Evolutionary conservation across 2,797 vertebrate species (phyloP), one percentile per base, ranked within the genome.

Genomic region (Neolamprologus multifasciatus): DNA sequence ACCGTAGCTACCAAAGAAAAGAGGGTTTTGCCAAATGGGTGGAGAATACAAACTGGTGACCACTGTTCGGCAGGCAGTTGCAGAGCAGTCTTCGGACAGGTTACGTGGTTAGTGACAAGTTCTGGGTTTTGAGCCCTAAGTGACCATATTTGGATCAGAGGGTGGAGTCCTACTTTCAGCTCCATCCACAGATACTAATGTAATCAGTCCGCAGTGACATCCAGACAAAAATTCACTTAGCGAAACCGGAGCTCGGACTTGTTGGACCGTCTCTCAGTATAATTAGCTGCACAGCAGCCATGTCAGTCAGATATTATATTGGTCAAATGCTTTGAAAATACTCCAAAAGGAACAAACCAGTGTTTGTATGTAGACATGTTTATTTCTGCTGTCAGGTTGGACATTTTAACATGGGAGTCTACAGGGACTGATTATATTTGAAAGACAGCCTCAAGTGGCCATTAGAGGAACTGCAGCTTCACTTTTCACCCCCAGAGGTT

Each of bases 381-480:
- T 45, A 48, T 74, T 74, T 74, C 67, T 45, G 21, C 40, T 19
- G 69, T 74, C 1, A 29, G 6, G 67, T 26, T 48, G 43, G 69
- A 48, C 43, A 50, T 50, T 31, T 76, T 31, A n/a, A 76, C 40
- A 29, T 48, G 69, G 3, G 16, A 29, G 43, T 74, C 40, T 48
- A 12, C 45, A 29, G 23, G 16, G 43, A 50, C 26, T 76, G 23
- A 74, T 12, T 29, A 48, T 19, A 26, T 45, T 48, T 74, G 16
- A 12, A 74, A 74, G 67, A 74, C 67, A 50, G 71, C 43, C 12
- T 76, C 71, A 48, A 76, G 71, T 76, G 71, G 71, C 26, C 71
- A 50, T 50, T 31, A 76, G 71, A 50, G 43, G 71, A 76, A 76
- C 33, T 19, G 52, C 19, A 17, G 45, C 74, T 17, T 38, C 80